A percentile compares a stretch with the other conserved stretches of the same genome.
Evolutionary conservation across 2,888 invertebrate genomes (phyloP).

Genomic region (Epinotia demarniana): DNA sequence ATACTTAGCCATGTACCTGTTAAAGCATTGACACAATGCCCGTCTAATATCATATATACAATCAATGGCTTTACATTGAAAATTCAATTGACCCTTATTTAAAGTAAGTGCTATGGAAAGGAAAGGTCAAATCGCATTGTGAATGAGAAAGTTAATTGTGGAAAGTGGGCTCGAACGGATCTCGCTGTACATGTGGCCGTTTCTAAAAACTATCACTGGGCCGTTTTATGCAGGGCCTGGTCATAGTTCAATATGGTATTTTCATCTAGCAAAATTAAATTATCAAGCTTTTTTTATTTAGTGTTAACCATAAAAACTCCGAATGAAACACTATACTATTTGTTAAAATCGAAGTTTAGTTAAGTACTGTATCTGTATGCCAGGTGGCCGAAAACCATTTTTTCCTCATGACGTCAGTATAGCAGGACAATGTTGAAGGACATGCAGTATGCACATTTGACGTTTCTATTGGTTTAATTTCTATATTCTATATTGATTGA

Average conservation of each 20-base stretch:
- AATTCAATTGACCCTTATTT: slow-evolving; percentile 69
- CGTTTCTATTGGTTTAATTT: no score
- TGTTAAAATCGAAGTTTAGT: no score
- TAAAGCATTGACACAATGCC: slow-evolving; percentile 27
- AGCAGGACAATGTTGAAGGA: no score
- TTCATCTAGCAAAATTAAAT: no score
- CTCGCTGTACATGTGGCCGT: slow-evolving; percentile 68
- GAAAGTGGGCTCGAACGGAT: slow-evolving; percentile 78
- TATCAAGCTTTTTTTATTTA: no score
- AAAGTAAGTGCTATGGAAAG: slow-evolving; percentile 72
- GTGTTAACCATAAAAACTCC: no score
- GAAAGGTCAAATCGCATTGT: slow-evolving; percentile 80
- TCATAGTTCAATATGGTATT: slow-evolving; percentile 33
- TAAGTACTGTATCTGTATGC: no score
- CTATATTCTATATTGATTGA: no score
- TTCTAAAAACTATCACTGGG: slow-evolving; percentile 60
- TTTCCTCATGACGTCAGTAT: no score
- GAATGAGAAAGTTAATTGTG: slow-evolving; percentile 83
- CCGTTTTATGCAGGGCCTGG: slow-evolving; percentile 37
- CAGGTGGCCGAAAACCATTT: no score
- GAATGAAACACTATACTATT: no score
- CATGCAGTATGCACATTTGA: no score
- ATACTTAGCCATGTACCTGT: slow-evolving; percentile 11
- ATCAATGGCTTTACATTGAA: slow-evolving; percentile 49
- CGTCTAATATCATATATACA: slow-evolving; percentile 36